Base-by-base conservation (phyloP, 2,888 invertebrate species). In the Thelaira solivaga region DNA sequence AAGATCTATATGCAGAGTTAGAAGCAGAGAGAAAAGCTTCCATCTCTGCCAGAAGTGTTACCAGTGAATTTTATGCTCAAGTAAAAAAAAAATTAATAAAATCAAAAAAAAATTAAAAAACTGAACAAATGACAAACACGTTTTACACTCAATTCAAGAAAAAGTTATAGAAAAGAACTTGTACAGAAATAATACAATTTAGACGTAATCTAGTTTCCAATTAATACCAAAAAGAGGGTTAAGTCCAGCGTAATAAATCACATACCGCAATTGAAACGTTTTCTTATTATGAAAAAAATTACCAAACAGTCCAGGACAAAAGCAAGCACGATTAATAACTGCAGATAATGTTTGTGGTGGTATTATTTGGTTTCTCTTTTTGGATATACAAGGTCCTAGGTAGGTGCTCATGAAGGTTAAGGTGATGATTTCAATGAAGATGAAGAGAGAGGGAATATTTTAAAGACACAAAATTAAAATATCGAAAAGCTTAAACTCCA, bases 241-340 rank as follows among this genome's bases (percentile, higher is more conserved):
- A 64, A 69, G 73, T 47, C 74, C 78, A 65, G n/a, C 78, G 78
- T 53, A 61, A 74, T 69, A 74, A 69, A 26, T 65, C 69, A 78
- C 78, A 61, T 78, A 78, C 78, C 78, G 73, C 78, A 69, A 65
- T 36, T 72, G 49, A 55, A 55, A n/a, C n/a, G 39, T 31, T 31
- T 65, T 18, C n/a, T 18, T n/a, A 51, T n/a, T 6, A 8, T 36
- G 8, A 31, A 31, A 8, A 36, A 64, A 65, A 36, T 55, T 34
- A 71, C 62, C 73, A 59, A 57, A 51, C 34, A 36, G 55, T 59
- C 62, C 67, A 55, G 24, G 20, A 47, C 34, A 62, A 62, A 73
- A 49, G 47, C 55, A 41, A 13, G n/a, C n/a, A n/a, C n/a, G n/a
- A n/a, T n/a, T n/a, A n/a, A 39, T 31, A 41, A 53, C 43, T 24